Conservation (phyloP, 2,113 vertebrate species). For the Urocolius indicus region DNA sequence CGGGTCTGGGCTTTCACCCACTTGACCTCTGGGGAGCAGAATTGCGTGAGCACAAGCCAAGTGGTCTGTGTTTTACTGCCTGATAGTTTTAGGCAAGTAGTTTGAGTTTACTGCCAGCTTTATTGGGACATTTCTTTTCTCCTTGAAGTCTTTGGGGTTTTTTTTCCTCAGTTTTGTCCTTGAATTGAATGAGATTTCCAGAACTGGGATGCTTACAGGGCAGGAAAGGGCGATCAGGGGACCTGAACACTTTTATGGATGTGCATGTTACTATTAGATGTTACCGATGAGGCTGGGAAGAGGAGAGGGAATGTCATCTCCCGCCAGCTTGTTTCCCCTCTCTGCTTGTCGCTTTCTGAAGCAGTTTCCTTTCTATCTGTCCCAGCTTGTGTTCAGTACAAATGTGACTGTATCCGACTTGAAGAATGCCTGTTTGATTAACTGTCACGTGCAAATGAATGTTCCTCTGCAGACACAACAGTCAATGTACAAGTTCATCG, state of each 20-base stretch:
- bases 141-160: not conserved
- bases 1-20: rapidly evolving
- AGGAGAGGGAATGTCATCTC: not conserved
- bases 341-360: not conserved
- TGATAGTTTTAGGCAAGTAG: not conserved
- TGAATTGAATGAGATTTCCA: not conserved
- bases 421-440: not conserved
- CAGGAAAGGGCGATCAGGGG: not conserved
- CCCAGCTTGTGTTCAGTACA: not conserved
- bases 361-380: not conserved
- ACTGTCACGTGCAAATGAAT: not conserved
- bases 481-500: not conserved
- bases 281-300: not conserved
- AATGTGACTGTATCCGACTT: not conserved
- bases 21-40: not conserved
- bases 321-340: rapidly evolving
- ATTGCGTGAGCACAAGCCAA: rapidly evolving
- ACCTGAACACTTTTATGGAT: rapidly evolving
- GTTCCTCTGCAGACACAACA: not conserved
- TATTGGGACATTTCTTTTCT: slow-evolving; percentile 6
- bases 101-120: not conserved
- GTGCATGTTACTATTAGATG: rapidly evolving
- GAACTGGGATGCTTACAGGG: not conserved
- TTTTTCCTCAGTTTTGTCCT: not conserved
- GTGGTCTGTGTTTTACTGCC: not conserved